Base-by-base conservation (phyloP, 2,797 vertebrate genomes). In the Tauraco hartlaubi region DNA sequence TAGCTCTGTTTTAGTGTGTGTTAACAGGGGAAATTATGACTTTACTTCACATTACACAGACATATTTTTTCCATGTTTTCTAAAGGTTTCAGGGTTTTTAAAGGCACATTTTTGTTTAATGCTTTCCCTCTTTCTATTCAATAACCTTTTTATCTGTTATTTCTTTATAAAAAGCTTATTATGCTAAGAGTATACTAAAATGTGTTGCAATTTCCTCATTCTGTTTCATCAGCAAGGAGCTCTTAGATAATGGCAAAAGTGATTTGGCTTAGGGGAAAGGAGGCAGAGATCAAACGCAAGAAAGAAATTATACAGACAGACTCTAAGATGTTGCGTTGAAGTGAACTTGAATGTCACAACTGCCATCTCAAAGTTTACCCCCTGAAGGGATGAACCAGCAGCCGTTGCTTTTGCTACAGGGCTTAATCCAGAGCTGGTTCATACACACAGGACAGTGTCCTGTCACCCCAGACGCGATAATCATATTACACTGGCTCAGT, bases 21-120 rank as follows among this genome's bases (percentile, higher is more conserved):
- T 73, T 91, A 75, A 88, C 52, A 81, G n/a, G 9, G 75, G 83
- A 92, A 94, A 91, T 55, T 56, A 43, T 84, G 33, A 89, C 80
- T 84, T 82, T 16, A 28, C 15, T 82, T 75, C 44, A 55, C 0
- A 0, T 72, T 92, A 73, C n/a, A 49, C 11, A 51, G 64, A 72
- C 11, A 26, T 33, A 10, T 28, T 85, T 95, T 89, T 91, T 74
- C 75, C 35, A 68, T 59, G 51, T 78, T 88, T 55, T 91, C 35
- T 75, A 73, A 69, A 59, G 13, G 8, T 29, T 55, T 85, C 33
- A 22, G 7, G 0, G 9, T 81, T 79, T 94, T 84, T 35, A 22
- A 89, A 85, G 35, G 20, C 77, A 66, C 4, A 3, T 54, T 66
- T 93, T 86, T 72, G 68, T 82, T 84, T 46, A 56, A 71, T 6